These are phyloP conservation scores for Sphinx pinastri DNA, from an alignment of 2,888 invertebrate genomes.

Conservation along the genomic window DNA sequence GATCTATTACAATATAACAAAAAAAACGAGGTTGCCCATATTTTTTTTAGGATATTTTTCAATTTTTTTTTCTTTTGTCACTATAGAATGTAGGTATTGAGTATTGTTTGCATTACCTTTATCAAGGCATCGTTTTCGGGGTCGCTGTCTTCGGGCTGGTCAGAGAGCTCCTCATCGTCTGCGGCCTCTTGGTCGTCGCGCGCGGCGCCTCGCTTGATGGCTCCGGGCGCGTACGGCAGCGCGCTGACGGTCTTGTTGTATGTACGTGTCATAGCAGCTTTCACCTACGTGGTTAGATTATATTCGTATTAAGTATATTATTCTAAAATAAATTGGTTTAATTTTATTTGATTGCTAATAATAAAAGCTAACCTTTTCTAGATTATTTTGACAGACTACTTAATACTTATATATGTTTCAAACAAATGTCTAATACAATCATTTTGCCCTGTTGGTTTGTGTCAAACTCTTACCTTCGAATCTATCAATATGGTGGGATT, in stretches of 20 bases:
- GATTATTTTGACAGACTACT: no score
- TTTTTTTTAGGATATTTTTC: no score
- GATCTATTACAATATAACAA: no score
- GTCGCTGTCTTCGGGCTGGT: conserved; percentile 83
- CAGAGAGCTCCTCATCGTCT: conserved; percentile 65
- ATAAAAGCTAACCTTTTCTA: no score
- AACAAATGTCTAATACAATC: not conserved
- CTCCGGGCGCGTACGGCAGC: conserved; percentile 90
- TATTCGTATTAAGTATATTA: not conserved
- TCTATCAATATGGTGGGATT: conserved; percentile 91
- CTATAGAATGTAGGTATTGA: not conserved
- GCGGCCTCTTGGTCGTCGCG: conserved; percentile 62
- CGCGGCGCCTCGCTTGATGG: conserved; percentile 83
- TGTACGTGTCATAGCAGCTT: conserved; percentile 95
- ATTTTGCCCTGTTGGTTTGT: not conserved
- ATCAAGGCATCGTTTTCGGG: conserved; percentile 90
- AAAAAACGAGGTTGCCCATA: no score
- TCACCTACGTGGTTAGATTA: conserved; percentile 85
- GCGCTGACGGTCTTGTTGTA: conserved; percentile 94
- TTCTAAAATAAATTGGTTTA: no score
- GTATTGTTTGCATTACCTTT: conserved; percentile 80
- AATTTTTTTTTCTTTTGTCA: not conserved
- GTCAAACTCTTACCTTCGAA: conserved; percentile 81
- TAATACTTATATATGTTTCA: no score
- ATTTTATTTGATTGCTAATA: no score